These are phyloP conservation scores for Cygnus buccinator DNA, from an alignment of 2,113 vertebrate species.

Conservation along the genomic window DNA sequence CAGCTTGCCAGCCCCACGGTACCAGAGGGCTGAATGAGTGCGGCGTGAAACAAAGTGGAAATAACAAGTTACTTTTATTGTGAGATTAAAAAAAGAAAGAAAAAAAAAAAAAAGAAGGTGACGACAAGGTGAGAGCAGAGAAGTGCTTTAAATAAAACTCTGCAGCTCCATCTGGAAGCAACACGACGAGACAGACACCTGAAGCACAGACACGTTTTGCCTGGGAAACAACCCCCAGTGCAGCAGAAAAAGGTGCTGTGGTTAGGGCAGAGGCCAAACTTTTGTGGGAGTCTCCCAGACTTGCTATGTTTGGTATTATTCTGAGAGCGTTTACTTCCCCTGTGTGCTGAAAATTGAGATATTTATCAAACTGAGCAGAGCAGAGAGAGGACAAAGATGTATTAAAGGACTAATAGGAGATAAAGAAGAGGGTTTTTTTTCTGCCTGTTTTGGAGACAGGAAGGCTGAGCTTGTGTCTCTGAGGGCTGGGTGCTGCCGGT, in stretches of 20 bases:
- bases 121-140: not conserved
- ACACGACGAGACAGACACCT: not conserved
- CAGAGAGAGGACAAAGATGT: fast-evolving
- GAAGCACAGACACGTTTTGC: not conserved
- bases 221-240: not conserved
- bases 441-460: not conserved
- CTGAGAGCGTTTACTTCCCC: not conserved
- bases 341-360: fast-evolving
- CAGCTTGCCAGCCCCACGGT: not conserved
- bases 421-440: not conserved
- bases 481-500: fast-evolving
- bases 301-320: fast-evolving
- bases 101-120: not conserved
- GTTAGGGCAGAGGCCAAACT: not conserved
- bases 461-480: not conserved
- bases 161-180: not conserved
- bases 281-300: not conserved
- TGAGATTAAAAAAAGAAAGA: not conserved
- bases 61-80: not conserved
- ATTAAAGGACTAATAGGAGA: not conserved
- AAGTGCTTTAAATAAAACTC: not conserved
- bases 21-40: not conserved
- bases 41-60: not conserved
- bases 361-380: not conserved
- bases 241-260: fast-evolving